A percentile compares a stretch with the other conserved stretches of the same genome.
These are phyloP conservation scores for Nemotelus nigrinus DNA, from an alignment of 2,888 invertebrate genomes.

Conservation along the genomic window DNA sequence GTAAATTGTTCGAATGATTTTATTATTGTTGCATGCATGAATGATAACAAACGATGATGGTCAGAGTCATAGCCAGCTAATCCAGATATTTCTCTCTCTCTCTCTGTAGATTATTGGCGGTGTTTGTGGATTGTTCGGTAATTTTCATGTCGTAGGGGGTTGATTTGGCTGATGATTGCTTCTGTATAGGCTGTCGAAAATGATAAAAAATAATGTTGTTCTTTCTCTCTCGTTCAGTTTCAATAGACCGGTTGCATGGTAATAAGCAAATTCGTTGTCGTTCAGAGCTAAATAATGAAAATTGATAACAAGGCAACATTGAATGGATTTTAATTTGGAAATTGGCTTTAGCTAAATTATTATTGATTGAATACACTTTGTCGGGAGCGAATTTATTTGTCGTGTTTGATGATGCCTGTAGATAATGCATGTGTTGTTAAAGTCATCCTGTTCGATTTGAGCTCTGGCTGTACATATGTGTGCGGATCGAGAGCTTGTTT, in stretches of 20 bases:
- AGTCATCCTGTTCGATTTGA: neutral
- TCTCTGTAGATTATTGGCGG: neutral
- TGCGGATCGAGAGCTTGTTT: neutral
- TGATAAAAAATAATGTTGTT: no score
- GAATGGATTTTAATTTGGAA: conserved; percentile 45
- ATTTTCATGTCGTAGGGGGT: neutral
- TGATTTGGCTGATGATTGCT: neutral
- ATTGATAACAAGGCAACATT: conserved; percentile 36
- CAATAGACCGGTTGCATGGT: no score
- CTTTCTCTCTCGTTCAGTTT: no score
- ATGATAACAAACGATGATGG: neutral
- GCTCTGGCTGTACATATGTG: no score
- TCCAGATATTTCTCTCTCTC: neutral
- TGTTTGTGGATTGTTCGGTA: neutral
- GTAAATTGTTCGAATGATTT: neutral
- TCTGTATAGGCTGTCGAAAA: no score
- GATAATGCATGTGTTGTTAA: neutral
- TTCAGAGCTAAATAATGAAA: conserved; percentile 16
- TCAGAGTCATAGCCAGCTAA: neutral
- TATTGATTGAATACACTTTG: conserved; percentile 31
- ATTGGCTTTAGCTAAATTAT: conserved; percentile 38
- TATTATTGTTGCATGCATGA: no score
- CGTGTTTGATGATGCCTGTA: neutral
- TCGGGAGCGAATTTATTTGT: neutral
- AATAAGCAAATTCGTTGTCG: no score